phyloP scores from a whole-genome alignment of 2,888 invertebrate genomes.

The Meandrusa payeni region DNA sequence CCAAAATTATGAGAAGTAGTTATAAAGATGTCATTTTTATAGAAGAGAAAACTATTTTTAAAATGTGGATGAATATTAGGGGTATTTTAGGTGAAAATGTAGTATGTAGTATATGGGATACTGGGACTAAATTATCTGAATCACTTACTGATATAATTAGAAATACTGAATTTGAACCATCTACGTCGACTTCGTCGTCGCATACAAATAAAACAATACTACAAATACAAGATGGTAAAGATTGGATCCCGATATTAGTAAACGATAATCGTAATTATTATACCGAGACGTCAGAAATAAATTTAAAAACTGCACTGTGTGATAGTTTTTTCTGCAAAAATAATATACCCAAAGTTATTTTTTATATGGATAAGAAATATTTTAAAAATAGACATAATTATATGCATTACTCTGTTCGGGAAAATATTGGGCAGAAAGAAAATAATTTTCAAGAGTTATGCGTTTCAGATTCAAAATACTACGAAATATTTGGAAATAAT shows the following conservation, averaged over 20 bases:
- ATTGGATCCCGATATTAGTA: too few species aligned
- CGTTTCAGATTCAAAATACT: not conserved
- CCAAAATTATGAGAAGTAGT: slow-evolving; percentile 38
- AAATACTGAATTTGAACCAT: slow-evolving; percentile 25
- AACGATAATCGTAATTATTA: too few species aligned
- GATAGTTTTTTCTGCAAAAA: not conserved
- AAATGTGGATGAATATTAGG: slow-evolving; percentile 38
- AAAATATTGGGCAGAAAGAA: not conserved
- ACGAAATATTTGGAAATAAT: not conserved
- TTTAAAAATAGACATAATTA: slow-evolving; percentile 7
- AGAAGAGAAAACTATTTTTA: slow-evolving; percentile 41
- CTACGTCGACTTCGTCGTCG: slow-evolving; percentile 30
- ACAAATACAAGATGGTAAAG: slow-evolving; percentile 13
- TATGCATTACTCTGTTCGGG: not conserved
- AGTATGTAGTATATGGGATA: too few species aligned
- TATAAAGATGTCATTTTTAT: slow-evolving; percentile 43
- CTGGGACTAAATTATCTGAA: too few species aligned
- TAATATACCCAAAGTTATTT: not conserved
- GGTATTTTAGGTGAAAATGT: slow-evolving; percentile 25
- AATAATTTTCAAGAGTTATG: not conserved
- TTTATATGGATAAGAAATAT: not conserved
- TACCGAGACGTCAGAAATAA: not conserved
- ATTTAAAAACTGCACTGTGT: not conserved
- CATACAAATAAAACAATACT: slow-evolving; percentile 15
- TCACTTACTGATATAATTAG: slow-evolving; percentile 21